Base-by-base conservation (phyloP, 2,888 invertebrate species). In the Oxycera nigricornis region DNA sequence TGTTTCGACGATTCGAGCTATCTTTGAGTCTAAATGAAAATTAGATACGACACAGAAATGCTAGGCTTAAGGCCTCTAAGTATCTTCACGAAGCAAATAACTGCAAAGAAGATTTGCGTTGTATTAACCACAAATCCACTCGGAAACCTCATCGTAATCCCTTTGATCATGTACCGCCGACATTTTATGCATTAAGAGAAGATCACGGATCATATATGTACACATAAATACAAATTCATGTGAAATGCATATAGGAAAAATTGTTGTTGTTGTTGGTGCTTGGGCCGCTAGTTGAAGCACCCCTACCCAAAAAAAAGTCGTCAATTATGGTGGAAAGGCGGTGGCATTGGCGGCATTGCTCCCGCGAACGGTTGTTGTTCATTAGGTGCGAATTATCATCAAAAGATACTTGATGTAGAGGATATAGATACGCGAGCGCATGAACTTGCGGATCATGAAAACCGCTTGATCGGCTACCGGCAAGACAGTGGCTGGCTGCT, bases 111-210 rank as follows among this genome's bases (percentile, higher is more conserved):
- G 70, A 70, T 70, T 70, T 70, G 55, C 70, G 70, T 52, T 70
- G 55, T 70, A 70, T 70, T 70, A 70, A 70, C 70, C 70, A 55
- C 55, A 70, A 70, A 70, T 70, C 70, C 70, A 70, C 55, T 55
- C 52, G 70, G 55, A 70, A 70, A 70, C 70, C 55, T 52, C 70
- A 70, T 70, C 70, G 31, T 70, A 70, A 70, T 70, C 70, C 70
- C 70, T 70, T 70, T 70, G 70, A 70, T 70, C 52, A 30, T 31
- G 31, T 70, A 55, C 70, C 70, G 70, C 52, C 52, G 31, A 24
- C 22, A 31, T 26, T 52, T 68, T 65, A 22, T 65, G 65, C 24
- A 65, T 24, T 65, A 65, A 24, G 39, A 39, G 24, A 35, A 39
- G 65, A 65, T 39, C 39, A 24, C n/a, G n/a, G 39, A 39, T 39